These are phyloP conservation scores for Neofelis nebulosa DNA, from an alignment of 2,113 vertebrate species.

Conservation along the genomic window DNA sequence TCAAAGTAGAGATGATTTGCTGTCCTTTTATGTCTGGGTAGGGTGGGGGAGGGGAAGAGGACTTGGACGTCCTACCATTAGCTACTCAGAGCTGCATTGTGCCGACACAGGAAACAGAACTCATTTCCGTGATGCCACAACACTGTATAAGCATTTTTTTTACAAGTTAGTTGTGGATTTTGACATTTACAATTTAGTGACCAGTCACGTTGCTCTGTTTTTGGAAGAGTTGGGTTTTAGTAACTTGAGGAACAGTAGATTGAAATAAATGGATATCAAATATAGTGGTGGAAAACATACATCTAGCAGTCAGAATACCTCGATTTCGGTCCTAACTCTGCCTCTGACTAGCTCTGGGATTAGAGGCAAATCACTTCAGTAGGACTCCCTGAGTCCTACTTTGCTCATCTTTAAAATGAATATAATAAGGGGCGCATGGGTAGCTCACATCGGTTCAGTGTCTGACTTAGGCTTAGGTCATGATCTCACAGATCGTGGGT, in stretches of 20 bases:
- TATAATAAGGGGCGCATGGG: neutral
- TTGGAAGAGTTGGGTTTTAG: neutral
- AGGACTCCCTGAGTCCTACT: neutral
- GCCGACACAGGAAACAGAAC: neutral
- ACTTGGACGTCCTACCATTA: neutral
- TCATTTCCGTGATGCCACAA: neutral
- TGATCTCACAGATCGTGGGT: no score
- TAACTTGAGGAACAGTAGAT: neutral
- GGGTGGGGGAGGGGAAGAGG: rapidly evolving
- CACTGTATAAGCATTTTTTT: neutral
- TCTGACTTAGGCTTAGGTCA: no score
- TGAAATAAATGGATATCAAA: neutral
- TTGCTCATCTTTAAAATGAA: slow-evolving; percentile 15
- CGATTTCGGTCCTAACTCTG: neutral
- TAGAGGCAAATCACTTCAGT: neutral
- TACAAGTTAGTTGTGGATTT: neutral
- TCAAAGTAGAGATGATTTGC: neutral
- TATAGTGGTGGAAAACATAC: neutral
- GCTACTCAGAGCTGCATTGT: neutral
- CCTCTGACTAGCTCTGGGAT: neutral
- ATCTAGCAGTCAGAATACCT: neutral
- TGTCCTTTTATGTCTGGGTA: neutral
- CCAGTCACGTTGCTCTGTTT: neutral
- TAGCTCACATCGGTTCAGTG: no score
- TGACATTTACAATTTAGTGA: neutral